Evolutionary conservation across 2,113 vertebrate species (phyloP), one percentile per base, ranked within the genome.

Genomic region (Microcebus ravelobensis): DNA sequence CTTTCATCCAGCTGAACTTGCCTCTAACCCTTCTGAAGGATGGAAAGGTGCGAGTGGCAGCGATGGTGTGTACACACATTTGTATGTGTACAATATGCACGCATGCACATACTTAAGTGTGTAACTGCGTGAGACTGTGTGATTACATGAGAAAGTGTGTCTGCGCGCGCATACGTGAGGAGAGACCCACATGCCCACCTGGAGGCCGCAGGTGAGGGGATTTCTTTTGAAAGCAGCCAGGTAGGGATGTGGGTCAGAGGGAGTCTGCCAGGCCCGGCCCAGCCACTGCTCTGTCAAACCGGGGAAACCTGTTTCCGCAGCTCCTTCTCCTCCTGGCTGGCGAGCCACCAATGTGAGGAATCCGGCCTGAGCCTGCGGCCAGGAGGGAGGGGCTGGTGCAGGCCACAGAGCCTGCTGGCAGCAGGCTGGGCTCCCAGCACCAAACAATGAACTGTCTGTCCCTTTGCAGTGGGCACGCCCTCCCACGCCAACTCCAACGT

Each of bases 371-470:
- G 96, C 96, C 96, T 81, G 86, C 8, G 10, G 96, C 94, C 87
- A 81, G 90, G 88, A 63, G 63, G 76, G 39, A 5, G 96, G 94
- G 86, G 86, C 0, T 48, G 91, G 91, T 97, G 89, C 63, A 97
- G 94, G 89, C 97, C 96, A 91, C 74, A 59, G 97, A 96, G 91
- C 76, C 92, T 91, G 95, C 97, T 92, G 3, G 17, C 87, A 95
- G 97, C 79, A 36, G 97, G 96, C 97, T 97, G 96, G 97, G 96
- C 96, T 98, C 95, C 95, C 90, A 97, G 92, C 95, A 52, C 83
- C 92, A 97, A 96, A 98, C 98, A 98, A 98, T 98, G 94, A 96
- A 92, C 94, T 96, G 74, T 96, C 97, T 98, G 98, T 98, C 98
- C 97, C 90, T 97, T 61, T 85, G 95, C 96, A 90, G 91, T 88